Evolutionary conservation across 1,140 invertebrate species (phyloP).

Genomic region (Anoplolepis gracilipes): DNA sequence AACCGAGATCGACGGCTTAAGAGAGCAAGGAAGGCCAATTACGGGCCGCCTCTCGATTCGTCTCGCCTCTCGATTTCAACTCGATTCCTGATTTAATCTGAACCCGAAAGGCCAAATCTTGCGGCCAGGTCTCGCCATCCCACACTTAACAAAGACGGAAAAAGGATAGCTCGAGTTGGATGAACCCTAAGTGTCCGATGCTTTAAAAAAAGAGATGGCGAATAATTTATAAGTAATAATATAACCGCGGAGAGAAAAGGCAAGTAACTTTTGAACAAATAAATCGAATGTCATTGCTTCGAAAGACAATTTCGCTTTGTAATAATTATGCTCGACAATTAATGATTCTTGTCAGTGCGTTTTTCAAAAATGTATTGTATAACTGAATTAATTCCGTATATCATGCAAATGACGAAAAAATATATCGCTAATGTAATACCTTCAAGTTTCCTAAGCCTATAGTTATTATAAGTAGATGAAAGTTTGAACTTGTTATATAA

Average conservation of each 20-base stretch:
- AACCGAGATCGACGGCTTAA: constrained; percentile 66
- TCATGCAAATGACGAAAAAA: not conserved
- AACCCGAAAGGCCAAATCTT: constrained; percentile 23
- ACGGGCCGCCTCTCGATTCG: constrained; percentile 64
- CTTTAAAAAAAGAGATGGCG: not conserved
- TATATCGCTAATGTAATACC: constrained; percentile 24
- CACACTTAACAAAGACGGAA: not conserved
- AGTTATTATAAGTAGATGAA: constrained; percentile 54
- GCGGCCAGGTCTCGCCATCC: not conserved
- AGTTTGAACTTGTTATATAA: constrained; percentile 49
- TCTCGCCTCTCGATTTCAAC: constrained; percentile 70
- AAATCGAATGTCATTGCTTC: not conserved
- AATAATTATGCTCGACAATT: constrained; percentile 1
- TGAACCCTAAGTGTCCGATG: not conserved
- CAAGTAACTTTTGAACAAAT: not conserved
- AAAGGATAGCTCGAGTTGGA: not conserved
- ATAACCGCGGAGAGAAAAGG: too few species aligned
- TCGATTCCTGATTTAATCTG: constrained; percentile 73
- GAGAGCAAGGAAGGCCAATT: constrained; percentile 72
- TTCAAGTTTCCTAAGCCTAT: constrained; percentile 33
- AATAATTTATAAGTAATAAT: not conserved
- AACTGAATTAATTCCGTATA: not conserved
- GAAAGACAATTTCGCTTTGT: not conserved
- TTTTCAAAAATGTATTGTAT: too few species aligned
- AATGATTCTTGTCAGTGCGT: not conserved